Conservation (phyloP, 2,888 invertebrate genomes). For the Drosophila lacicola region DNA sequence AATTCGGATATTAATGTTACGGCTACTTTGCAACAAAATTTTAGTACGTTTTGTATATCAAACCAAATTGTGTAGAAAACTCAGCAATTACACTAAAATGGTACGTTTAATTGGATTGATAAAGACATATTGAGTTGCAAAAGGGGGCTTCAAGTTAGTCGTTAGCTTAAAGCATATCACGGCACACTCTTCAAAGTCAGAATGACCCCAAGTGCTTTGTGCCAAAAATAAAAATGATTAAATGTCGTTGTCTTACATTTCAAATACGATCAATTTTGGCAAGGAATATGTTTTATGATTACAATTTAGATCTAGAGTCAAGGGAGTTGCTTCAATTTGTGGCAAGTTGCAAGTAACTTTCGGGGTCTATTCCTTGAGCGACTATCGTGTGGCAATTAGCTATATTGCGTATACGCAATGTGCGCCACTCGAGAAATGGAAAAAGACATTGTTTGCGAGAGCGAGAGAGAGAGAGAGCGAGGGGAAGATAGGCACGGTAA, state of each 20-base stretch:
- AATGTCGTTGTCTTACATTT: no score
- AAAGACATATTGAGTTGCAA: not conserved
- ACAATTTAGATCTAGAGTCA: no score
- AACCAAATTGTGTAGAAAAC: conserved; percentile 6
- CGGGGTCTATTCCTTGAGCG: not conserved
- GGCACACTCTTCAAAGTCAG: not conserved
- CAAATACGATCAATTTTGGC: no score
- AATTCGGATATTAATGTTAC: conserved; percentile 66
- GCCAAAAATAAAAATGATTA: no score
- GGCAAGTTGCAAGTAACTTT: no score
- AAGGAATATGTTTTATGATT: no score
- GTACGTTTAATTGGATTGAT: conserved; percentile 6
- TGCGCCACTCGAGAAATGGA: not conserved
- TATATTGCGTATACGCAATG: conserved; percentile 49
- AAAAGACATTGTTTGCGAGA: not conserved
- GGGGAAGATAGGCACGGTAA: not conserved
- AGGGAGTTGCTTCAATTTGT: no score
- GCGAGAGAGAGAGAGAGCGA: not conserved
- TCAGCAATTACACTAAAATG: conserved; percentile 19
- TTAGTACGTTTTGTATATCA: conserved; percentile 22
- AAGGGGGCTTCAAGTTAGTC: not conserved
- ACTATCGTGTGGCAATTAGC: conserved; percentile 4
- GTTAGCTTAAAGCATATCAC: not conserved
- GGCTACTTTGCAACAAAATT: conserved; percentile 64
- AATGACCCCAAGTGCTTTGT: not conserved